phyloP scores from a whole-genome alignment of 2,113 vertebrate genomes.

The Gadus macrocephalus region DNA sequence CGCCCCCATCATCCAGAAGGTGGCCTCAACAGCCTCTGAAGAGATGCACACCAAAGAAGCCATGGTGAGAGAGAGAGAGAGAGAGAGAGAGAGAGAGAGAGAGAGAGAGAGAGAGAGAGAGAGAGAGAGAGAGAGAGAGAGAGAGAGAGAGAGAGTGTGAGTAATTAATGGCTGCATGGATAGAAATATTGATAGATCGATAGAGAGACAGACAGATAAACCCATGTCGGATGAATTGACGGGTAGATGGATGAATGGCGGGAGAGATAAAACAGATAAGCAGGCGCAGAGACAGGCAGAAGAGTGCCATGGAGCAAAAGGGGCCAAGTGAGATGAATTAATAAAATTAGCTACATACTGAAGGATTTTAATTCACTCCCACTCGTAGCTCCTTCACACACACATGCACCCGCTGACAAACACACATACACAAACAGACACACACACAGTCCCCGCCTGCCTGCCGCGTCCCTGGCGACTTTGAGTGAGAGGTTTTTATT shows the following conservation, averaged over 20 bases:
- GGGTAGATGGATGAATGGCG: neutral
- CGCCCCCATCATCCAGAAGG: conserved; percentile 98
- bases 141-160: conserved; percentile 47
- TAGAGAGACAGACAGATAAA: neutral
- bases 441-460: neutral
- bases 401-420: neutral
- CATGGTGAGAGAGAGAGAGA: conserved; percentile 76
- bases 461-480: conserved; percentile 27
- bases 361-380: conserved; percentile 51
- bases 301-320: neutral
- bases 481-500: conserved; percentile 48
- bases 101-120: no score
- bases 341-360: conserved; percentile 8
- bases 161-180: no score
- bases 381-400: conserved; percentile 28
- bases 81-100: conserved; percentile 6
- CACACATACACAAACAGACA: conserved; percentile 2
- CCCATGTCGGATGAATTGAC: no score
- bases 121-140: no score
- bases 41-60: conserved; percentile 97
- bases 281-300: conserved; percentile 3
- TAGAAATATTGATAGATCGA: neutral
- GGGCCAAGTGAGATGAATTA: conserved; percentile 17
- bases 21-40: conserved; percentile 92
- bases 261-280: neutral